phyloP scores from a whole-genome alignment of 1,140 invertebrate genomes.

The Diachasma alloeum region DNA sequence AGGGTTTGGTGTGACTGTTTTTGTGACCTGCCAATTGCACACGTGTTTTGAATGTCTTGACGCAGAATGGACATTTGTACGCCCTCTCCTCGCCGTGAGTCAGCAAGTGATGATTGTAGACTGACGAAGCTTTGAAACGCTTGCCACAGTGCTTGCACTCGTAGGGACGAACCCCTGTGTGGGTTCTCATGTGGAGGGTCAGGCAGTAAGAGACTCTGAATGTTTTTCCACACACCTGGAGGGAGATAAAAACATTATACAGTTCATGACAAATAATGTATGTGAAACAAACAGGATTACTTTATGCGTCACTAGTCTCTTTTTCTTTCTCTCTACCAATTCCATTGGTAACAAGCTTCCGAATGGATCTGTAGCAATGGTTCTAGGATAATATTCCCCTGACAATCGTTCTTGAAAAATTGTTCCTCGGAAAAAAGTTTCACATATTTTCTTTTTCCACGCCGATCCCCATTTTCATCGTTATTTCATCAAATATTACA shows the following conservation, averaged over 20 bases:
- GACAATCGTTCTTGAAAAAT: no score
- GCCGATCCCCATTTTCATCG: no score
- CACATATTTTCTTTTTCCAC: no score
- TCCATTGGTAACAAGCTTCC: no score
- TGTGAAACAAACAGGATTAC: no score
- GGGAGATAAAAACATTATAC: background rate
- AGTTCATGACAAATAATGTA: background rate
- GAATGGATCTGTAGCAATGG: no score
- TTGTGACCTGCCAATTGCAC: slow-evolving; percentile 79
- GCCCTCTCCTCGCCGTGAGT: slow-evolving; percentile 76
- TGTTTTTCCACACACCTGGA: slow-evolving; percentile 75
- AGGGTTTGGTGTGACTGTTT: slow-evolving; percentile 81
- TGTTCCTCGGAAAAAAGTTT: no score
- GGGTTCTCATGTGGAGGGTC: slow-evolving; percentile 80
- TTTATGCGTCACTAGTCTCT: no score
- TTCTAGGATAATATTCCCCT: no score
- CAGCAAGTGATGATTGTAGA: slow-evolving; percentile 77
- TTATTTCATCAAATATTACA: no score
- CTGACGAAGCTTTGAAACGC: slow-evolving; percentile 78
- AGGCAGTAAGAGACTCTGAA: slow-evolving; percentile 82
- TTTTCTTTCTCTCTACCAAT: no score
- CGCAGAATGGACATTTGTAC: slow-evolving; percentile 77
- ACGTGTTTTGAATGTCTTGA: slow-evolving; percentile 79
- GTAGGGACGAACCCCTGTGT: slow-evolving; percentile 78
- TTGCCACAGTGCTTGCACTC: slow-evolving; percentile 76